Percentiles rank a stretch among this genome's conserved stretches.
These are phyloP conservation scores for Menura novaehollandiae DNA, from an alignment of 2,113 vertebrate species.

Conservation along the genomic window DNA sequence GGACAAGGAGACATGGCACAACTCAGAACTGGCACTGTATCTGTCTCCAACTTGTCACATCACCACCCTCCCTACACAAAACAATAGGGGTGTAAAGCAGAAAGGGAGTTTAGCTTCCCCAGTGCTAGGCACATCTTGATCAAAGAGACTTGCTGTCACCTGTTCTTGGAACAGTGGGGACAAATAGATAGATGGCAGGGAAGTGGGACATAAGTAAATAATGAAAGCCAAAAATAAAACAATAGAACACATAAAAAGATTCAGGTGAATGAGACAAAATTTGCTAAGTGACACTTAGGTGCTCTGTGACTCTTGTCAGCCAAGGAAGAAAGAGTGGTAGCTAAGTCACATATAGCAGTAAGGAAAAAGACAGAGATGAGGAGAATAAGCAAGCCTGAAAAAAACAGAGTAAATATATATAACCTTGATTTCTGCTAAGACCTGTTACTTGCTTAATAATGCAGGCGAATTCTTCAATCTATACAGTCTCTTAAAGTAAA, in stretches of 20 bases:
- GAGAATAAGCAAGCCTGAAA: not conserved
- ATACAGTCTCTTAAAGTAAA: fast-evolving
- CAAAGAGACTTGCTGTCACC: not conserved
- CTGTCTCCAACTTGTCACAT: not conserved
- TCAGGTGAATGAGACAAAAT: not conserved
- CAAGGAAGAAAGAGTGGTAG: not conserved
- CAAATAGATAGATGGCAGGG: not conserved
- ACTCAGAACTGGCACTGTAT: not conserved
- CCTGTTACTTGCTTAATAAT: not conserved
- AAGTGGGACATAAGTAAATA: not conserved
- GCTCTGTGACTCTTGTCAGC: not conserved
- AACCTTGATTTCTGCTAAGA: not conserved
- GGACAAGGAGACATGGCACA: not conserved
- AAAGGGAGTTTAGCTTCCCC: not conserved
- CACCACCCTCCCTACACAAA: not conserved
- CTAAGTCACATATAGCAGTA: not conserved
- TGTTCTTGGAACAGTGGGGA: not conserved
- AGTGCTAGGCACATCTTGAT: not conserved
- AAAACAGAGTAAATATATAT: not conserved
- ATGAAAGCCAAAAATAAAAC: not conserved
- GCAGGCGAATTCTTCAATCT: not conserved
- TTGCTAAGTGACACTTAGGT: not conserved
- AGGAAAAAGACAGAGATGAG: not conserved
- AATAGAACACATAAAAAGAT: not conserved
- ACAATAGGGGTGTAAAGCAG: not conserved